Percentiles rank a stretch among this genome's conserved stretches.
These are phyloP conservation scores for Natrix natrix DNA, from an alignment of 2,797 vertebrate species.

Conservation along the genomic window DNA sequence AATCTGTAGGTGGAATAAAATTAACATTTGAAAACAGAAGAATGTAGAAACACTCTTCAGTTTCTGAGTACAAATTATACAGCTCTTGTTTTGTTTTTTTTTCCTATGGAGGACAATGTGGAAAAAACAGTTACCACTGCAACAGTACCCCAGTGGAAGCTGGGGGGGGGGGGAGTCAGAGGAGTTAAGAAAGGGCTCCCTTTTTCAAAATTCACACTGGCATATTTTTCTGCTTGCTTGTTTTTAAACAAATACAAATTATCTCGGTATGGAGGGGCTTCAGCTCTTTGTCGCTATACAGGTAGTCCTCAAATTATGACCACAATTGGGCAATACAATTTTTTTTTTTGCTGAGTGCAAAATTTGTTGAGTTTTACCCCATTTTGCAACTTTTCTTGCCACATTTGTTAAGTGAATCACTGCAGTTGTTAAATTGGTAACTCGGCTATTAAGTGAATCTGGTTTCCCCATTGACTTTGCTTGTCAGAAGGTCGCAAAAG, in stretches of 20 bases:
- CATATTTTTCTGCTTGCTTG: neutral
- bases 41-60: neutral
- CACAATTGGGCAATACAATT: neutral
- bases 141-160: neutral
- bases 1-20: slow-evolving; percentile 34
- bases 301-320: neutral
- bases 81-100: neutral
- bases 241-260: neutral
- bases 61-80: slow-evolving; percentile 19
- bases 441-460: neutral
- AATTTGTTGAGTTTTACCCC: neutral
- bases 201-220: neutral
- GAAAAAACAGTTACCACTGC: neutral
- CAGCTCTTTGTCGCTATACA: neutral
- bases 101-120: neutral
- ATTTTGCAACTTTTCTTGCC: neutral
- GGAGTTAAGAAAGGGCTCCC: neutral
- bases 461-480: neutral
- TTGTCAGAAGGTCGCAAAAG: neutral
- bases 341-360: neutral
- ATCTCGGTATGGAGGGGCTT: neutral
- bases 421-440: neutral
- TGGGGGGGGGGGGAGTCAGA: neutral
- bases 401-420: neutral
- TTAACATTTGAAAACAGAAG: slow-evolving; percentile 31